Evolutionary conservation across 2,888 invertebrate genomes (phyloP).

Genomic region (Sisyra terminalis): DNA sequence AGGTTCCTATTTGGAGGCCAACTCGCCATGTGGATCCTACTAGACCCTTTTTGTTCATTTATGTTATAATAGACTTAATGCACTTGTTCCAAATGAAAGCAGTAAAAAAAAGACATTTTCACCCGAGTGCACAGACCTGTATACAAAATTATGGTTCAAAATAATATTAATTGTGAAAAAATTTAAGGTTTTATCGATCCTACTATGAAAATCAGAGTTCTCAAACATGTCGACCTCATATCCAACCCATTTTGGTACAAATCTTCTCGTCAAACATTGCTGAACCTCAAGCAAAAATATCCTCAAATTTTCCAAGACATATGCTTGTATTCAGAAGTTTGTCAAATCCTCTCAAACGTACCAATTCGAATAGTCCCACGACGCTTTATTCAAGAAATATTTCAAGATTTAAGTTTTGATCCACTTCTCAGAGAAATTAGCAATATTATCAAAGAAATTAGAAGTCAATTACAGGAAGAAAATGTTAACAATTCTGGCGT

Average conservation of each 20-base stretch:
- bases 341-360: conserved; percentile 58
- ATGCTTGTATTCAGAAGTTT: conserved; percentile 87
- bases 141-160: too few species aligned
- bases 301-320: conserved; percentile 63
- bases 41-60: too few species aligned
- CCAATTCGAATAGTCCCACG: conserved; percentile 71
- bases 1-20: too few species aligned
- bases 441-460: conserved; percentile 13
- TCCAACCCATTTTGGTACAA: conserved; percentile 66
- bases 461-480: neutral
- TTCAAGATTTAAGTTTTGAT: conserved; percentile 68
- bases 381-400: conserved; percentile 83
- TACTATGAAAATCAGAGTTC: conserved; percentile 31
- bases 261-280: conserved; percentile 64
- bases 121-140: too few species aligned
- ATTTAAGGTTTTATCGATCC: neutral
- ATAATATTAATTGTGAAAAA: too few species aligned
- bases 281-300: conserved; percentile 56
- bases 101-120: too few species aligned
- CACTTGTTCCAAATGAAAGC: too few species aligned
- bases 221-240: conserved; percentile 55
- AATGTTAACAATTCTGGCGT: neutral
- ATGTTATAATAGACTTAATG: too few species aligned
- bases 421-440: conserved; percentile 35
- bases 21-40: too few species aligned